Conservation (phyloP, 2,888 invertebrate genomes). For the Cordilura impudica region DNA sequence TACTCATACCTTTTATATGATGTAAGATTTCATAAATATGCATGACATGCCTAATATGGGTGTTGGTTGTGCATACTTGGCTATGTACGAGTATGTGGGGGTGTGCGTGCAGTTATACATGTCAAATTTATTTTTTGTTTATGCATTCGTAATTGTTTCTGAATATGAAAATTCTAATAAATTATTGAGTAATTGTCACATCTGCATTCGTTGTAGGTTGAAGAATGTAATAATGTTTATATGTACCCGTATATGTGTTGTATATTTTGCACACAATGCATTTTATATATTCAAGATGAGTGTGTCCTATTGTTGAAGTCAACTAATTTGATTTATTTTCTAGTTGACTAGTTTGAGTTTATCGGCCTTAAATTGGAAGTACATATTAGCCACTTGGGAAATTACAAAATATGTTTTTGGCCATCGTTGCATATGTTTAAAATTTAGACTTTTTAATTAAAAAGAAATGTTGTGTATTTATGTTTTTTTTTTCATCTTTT, state of each 20-base stretch:
- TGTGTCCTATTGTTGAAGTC: conserved; percentile 54
- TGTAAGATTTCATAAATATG: conserved; percentile 45
- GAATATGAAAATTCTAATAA: conserved; percentile 73
- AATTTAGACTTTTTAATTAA: conserved; percentile 50
- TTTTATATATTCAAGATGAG: conserved; percentile 35
- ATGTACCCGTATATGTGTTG: neutral
- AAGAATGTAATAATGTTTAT: neutral
- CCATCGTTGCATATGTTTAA: neutral
- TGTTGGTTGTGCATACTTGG: neutral
- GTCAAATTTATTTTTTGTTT: conserved; percentile 47
- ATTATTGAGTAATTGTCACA: conserved; percentile 76
- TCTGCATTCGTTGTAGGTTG: conserved; percentile 7
- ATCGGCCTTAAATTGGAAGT: conserved; percentile 27
- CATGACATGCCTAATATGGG: conserved; percentile 30
- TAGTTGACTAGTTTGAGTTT: conserved; percentile 45
- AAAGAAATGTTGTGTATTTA: too few relatives aligned
- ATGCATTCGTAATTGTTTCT: conserved; percentile 64
- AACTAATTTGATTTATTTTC: conserved; percentile 62
- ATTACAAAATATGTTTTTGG: conserved; percentile 43
- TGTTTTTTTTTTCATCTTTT: too few relatives aligned
- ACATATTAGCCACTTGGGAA: conserved; percentile 46
- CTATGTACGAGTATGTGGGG: neutral
- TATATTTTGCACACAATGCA: conserved; percentile 46
- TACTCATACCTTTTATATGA: neutral
- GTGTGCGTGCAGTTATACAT: neutral